A percentile compares a stretch with the other conserved stretches of the same genome.
These are phyloP conservation scores for Pelusios castaneus DNA, from an alignment of 2,113 vertebrate species.

Conservation along the genomic window DNA sequence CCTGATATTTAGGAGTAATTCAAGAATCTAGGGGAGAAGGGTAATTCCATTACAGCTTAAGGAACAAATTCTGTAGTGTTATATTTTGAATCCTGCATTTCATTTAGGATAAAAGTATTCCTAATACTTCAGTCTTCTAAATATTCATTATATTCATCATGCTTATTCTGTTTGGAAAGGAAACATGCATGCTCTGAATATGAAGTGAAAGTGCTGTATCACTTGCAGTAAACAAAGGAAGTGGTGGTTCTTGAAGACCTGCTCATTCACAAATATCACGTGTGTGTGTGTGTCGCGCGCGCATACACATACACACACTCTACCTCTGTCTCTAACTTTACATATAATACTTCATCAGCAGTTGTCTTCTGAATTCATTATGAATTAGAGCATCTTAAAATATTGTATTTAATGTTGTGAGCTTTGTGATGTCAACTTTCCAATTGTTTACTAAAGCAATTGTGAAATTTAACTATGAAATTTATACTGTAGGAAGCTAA, in stretches of 20 bases:
- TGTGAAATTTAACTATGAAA: constrained; percentile 27
- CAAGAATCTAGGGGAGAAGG: constrained; percentile 15
- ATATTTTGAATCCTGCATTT: constrained; percentile 4
- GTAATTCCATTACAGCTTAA: not conserved
- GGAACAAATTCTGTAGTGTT: not conserved
- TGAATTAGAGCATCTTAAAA: not conserved
- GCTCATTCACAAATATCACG: not conserved
- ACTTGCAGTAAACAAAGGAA: not conserved
- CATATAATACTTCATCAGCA: not conserved
- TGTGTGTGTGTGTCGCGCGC: rapidly evolving
- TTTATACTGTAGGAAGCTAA: constrained; percentile 32
- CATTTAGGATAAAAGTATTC: not conserved
- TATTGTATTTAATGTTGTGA: not conserved
- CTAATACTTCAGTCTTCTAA: not conserved
- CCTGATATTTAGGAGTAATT: not conserved
- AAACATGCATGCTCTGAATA: not conserved
- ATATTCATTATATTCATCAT: not conserved
- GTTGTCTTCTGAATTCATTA: not conserved
- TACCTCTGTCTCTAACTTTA: not conserved
- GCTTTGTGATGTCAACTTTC: not conserved
- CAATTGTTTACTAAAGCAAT: constrained; percentile 34
- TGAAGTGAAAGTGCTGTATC: not conserved
- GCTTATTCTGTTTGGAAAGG: not conserved
- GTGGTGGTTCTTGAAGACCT: not conserved
- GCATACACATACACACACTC: rapidly evolving